Conservation (phyloP, 30 jellyfish, hydroid and myxozoan genomes). For the Mastigias papua region DNA sequence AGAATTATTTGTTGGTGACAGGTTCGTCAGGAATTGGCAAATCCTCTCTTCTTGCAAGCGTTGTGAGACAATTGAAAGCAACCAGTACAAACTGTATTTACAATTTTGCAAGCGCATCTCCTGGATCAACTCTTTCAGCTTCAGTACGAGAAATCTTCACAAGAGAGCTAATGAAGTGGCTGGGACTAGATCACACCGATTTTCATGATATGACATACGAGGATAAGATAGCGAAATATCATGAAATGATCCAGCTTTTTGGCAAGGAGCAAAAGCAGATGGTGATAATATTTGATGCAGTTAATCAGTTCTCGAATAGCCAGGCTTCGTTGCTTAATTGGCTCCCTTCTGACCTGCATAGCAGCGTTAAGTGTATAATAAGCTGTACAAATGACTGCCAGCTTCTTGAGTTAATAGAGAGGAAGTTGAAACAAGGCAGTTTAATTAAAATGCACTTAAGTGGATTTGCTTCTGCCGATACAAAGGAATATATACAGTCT, state of each 20-base stretch:
- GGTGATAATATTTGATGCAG: constrained; percentile 78
- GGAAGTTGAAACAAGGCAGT: neutral
- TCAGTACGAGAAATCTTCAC: constrained; percentile 51
- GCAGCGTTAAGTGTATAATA: constrained; percentile 65
- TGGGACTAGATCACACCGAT: constrained; percentile 16
- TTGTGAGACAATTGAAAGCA: constrained; percentile 58
- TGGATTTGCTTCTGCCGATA: constrained; percentile 65
- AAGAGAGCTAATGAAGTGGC: constrained; percentile 10
- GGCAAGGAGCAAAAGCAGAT: constrained; percentile 16
- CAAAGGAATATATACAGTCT: constrained; percentile 23
- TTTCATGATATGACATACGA: constrained; percentile 18
- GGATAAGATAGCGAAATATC: constrained; percentile 6
- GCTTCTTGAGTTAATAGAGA: neutral
- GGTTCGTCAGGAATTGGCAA: constrained; percentile 93
- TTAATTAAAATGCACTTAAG: constrained; percentile 13
- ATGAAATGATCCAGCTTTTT: constrained; percentile 23
- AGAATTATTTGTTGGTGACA: constrained; percentile 58
- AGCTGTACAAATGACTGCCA: constrained; percentile 74
- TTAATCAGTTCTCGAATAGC: constrained; percentile 74
- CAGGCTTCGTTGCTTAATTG: constrained; percentile 52
- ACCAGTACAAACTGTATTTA: constrained; percentile 36
- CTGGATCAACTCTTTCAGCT: constrained; percentile 78
- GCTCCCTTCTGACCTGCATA: constrained; percentile 72
- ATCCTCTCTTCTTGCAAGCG: constrained; percentile 83
- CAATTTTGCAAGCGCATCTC: constrained; percentile 89